Percentiles rank a stretch among this genome's conserved stretches.
phyloP scores from a whole-genome alignment of 1,140 invertebrate genomes.

The Phocides pigmalion region DNA sequence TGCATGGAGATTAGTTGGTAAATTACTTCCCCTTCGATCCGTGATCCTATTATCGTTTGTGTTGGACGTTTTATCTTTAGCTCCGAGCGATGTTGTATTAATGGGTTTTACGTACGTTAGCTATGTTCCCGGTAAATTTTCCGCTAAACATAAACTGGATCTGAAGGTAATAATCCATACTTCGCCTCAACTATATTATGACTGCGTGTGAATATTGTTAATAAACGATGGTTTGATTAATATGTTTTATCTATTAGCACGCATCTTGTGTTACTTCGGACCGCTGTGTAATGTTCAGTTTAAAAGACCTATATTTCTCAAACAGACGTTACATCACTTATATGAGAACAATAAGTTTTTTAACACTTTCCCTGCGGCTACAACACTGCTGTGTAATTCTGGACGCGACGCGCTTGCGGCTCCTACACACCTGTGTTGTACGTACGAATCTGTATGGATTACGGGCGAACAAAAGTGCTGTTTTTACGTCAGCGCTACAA shows the following conservation, averaged over 20 bases:
- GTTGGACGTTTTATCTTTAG: constrained; percentile 34
- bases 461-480: no score
- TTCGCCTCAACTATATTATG: constrained; percentile 9
- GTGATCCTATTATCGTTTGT: constrained; percentile 41
- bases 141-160: constrained; percentile 31
- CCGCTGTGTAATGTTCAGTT: no score
- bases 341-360: no score
- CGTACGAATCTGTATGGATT: no score
- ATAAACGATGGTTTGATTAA: constrained; percentile 19
- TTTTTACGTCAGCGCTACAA: no score
- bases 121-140: constrained; percentile 29
- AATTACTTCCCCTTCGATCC: constrained; percentile 57
- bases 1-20: constrained; percentile 68
- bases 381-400: no score
- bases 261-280: no score
- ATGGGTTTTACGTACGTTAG: constrained; percentile 32
- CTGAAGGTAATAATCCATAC: constrained; percentile 27
- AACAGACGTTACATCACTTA: no score
- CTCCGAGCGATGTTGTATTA: constrained; percentile 34
- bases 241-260: constrained; percentile 17
- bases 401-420: no score
- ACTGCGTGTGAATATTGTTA: constrained; percentile 21
- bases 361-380: no score
- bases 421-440: no score
- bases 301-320: no score